Evolutionary conservation across 2,888 invertebrate genomes (phyloP), one percentile per base, ranked within the genome.

Genomic region (Zaprionus obscuricornis): DNA sequence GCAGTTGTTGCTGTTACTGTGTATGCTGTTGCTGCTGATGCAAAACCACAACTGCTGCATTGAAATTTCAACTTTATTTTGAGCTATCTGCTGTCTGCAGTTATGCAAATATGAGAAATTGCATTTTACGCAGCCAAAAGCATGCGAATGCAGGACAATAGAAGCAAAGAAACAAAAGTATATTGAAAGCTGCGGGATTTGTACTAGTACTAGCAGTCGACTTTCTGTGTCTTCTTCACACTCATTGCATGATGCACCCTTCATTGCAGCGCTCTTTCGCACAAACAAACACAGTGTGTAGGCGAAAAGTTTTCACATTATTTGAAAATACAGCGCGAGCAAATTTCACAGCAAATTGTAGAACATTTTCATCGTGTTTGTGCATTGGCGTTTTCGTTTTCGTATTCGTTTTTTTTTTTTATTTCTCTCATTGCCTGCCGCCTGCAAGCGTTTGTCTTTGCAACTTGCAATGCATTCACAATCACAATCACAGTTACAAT

Each of bases 71-170:
- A 82, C 85, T 78, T 78, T 85, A 85, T 85, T 78, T 78, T 85
- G 78, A 78, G 78, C 78, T 78, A 78, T 78, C 74, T 78, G 68
- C 85, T 82, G 82, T 85, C 82, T 85, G 78, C 78, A 85, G 85
- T 85, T 78, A 85, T 78, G 78, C 78, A 79, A 79, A 79, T 79
- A 79, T 79, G 78, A 85, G 85, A 85, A 79, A 79, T 79, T 79
- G 85, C 78, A 79, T 79, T 79, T 85, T 65, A 82, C 83, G 68
- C 74, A 79, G 59, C 72, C 59, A 56, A 51, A 33, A 71, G 59
- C 29, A 34, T 43, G 54, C 26, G 55, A 74, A 67, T 52, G 62
- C 85, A 55, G 59, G 59, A 84, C 85, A 78, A 78, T 77, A 63
- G 77, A 63, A 49, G 70, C 74, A 67, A 74, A 65, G 77, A 74